Percentiles rank a stretch among this genome's conserved stretches.
These are phyloP conservation scores for Dryocosmus kuriphilus DNA, from an alignment of 2,888 invertebrate genomes.

Conservation along the genomic window DNA sequence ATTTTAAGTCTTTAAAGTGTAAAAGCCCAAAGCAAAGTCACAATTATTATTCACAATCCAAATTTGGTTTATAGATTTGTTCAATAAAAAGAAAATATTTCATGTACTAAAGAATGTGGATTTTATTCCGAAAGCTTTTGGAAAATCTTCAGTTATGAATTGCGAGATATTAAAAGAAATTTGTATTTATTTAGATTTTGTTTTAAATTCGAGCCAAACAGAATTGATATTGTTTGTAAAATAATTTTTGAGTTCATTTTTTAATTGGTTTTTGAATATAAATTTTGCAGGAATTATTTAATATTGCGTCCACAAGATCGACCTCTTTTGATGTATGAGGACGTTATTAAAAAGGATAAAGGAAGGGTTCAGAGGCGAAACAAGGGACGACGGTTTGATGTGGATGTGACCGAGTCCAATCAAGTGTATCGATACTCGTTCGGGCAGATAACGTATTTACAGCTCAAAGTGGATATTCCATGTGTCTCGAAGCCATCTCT, in stretches of 20 bases:
- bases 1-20: no score
- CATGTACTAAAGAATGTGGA: no score
- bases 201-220: background rate
- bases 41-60: no score
- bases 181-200: no score
- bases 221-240: background rate
- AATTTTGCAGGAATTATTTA: background rate
- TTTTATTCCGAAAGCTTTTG: no score
- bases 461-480: conserved; percentile 61
- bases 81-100: no score
- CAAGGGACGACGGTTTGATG: conserved; percentile 14
- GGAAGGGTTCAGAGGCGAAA: conserved; percentile 12
- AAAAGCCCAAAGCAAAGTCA: no score
- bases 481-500: conserved; percentile 44
- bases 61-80: no score
- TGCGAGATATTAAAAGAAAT: no score
- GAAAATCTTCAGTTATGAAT: no score
- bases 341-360: conserved; percentile 20
- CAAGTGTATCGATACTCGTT: conserved; percentile 64
- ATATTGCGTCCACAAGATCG: background rate
- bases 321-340: conserved; percentile 14
- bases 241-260: background rate
- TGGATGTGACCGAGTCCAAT: conserved; percentile 50
- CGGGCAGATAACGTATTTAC: conserved; percentile 66
- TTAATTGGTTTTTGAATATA: background rate